These are phyloP conservation scores for Volucella bombylans DNA, from an alignment of 2,888 invertebrate species.

Conservation along the genomic window DNA sequence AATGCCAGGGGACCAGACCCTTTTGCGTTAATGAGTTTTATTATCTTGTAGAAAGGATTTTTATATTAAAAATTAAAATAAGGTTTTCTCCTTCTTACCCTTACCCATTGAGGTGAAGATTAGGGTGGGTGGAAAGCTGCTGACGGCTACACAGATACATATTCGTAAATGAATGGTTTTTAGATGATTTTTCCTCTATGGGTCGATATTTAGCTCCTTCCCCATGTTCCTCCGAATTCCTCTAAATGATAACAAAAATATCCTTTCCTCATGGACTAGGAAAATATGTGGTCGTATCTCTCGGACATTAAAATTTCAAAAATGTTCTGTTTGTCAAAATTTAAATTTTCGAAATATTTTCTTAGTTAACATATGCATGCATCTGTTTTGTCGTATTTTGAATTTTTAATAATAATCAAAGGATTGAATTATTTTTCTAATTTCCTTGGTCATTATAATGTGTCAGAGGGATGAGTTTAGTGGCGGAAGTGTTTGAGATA, in stretches of 20 bases:
- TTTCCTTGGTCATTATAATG: constrained; percentile 32
- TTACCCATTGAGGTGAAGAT: background rate
- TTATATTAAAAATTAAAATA: constrained; percentile 74
- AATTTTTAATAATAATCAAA: constrained; percentile 26
- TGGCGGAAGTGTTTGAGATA: background rate
- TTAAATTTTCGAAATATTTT: constrained; percentile 51
- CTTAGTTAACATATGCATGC: constrained; percentile 54
- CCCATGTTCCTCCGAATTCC: background rate
- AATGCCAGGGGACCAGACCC: constrained; percentile 74
- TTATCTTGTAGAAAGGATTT: constrained; percentile 74
- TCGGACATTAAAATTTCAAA: constrained; percentile 44
- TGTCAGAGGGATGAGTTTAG: background rate
- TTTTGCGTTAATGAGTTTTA: constrained; percentile 74
- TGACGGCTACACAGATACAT: constrained; percentile 58
- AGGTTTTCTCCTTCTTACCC: constrained; percentile 61
- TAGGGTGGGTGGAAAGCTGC: constrained; percentile 31
- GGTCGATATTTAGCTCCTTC: constrained; percentile 63
- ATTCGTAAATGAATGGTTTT: constrained; percentile 54
- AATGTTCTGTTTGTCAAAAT: constrained; percentile 60
- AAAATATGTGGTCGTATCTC: too few relatives aligned
- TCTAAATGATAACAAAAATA: constrained; percentile 31
- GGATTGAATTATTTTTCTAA: constrained; percentile 52
- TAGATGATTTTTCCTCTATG: constrained; percentile 29
- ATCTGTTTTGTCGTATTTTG: background rate
- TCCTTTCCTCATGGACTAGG: background rate